Evolutionary conservation across 1,140 invertebrate genomes (phyloP).

Genomic region (Paraescarpia echinospica): DNA sequence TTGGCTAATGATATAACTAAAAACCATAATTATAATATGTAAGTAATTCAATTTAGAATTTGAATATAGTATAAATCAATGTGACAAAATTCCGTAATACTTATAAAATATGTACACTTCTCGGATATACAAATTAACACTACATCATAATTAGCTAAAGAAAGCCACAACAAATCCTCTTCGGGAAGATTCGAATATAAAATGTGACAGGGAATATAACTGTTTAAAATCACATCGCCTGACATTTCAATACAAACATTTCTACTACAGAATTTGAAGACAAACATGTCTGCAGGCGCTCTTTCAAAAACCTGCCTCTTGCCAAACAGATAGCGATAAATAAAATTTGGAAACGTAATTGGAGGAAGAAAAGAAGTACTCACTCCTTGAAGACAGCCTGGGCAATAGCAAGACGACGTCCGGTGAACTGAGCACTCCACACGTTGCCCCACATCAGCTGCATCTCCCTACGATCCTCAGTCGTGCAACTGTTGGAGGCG

Average conservation of each 20-base stretch:
- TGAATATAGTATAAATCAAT: background rate
- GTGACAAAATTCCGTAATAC: background rate
- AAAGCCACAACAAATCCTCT: background rate
- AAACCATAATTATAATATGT: background rate
- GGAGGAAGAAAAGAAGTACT: background rate
- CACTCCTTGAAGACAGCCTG: slow-evolving; percentile 24
- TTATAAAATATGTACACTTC: background rate
- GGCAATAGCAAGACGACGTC: slow-evolving; percentile 19
- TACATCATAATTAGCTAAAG: background rate
- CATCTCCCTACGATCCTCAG: slow-evolving; percentile 14
- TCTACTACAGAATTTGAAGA: background rate
- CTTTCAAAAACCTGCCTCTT: background rate
- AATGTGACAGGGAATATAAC: background rate
- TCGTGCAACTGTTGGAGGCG: slow-evolving; percentile 3
- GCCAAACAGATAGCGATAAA: background rate
- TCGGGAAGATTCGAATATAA: too few relatives aligned
- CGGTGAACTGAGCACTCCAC: slow-evolving; percentile 20
- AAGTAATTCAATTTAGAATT: background rate
- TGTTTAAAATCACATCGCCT: background rate
- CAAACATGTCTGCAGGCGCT: background rate
- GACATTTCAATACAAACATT: background rate
- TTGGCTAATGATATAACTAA: background rate
- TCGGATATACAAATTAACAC: background rate
- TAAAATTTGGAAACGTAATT: background rate
- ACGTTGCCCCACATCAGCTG: slow-evolving; percentile 8